Conservation (phyloP, 2,888 invertebrate species). For the Leptothorax acervorum region DNA sequence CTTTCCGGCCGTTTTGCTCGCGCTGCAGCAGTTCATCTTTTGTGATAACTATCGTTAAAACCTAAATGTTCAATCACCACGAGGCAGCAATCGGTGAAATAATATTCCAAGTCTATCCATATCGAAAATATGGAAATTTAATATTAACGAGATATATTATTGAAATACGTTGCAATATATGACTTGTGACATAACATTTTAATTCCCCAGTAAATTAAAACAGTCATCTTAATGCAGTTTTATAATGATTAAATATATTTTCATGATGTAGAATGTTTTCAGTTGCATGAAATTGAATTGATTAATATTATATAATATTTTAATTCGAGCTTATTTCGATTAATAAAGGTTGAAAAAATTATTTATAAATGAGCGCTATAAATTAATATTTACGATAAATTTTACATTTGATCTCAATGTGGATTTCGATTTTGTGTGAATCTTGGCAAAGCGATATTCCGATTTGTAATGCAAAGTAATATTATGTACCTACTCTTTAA, state of each 20-base stretch:
- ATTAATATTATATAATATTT: constrained; percentile 2
- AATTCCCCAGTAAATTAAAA: constrained; percentile 23
- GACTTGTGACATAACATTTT: constrained; percentile 6
- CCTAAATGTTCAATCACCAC: constrained; percentile 17
- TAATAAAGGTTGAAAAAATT: neutral
- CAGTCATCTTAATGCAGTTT: constrained; percentile 21
- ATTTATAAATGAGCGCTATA: neutral
- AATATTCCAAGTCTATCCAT: neutral
- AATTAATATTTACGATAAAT: constrained; percentile 41
- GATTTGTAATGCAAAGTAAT: constrained; percentile 79
- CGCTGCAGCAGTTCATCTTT: constrained; percentile 22
- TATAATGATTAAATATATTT: constrained; percentile 18
- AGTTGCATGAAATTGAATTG: constrained; percentile 10
- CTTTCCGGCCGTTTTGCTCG: constrained; percentile 48
- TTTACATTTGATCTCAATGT: constrained; percentile 19
- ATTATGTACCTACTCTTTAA: constrained; percentile 78
- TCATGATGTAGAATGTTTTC: constrained; percentile 25
- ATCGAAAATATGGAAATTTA: constrained; percentile 17
- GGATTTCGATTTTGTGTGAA: constrained; percentile 51
- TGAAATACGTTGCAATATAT: neutral
- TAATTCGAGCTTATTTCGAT: neutral
- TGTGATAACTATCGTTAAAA: constrained; percentile 38
- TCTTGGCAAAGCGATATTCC: constrained; percentile 69
- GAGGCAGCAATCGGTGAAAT: constrained; percentile 15
- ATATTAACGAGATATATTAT: constrained; percentile 4